Evolutionary conservation across 1,140 invertebrate genomes (phyloP), one percentile per base, ranked within the genome.

Genomic region (Saccostrea cuccullata): DNA sequence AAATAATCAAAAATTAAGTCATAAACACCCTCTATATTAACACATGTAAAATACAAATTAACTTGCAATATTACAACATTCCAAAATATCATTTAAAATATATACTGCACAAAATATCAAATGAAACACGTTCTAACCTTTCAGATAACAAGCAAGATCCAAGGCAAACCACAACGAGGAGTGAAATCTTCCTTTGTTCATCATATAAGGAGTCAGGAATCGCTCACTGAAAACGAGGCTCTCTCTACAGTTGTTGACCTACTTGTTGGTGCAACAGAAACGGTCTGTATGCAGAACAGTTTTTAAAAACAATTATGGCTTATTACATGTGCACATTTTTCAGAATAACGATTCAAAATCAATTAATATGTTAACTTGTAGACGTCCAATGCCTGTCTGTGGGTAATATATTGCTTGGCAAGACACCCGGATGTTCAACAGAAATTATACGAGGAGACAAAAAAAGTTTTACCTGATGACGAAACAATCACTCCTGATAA

Each of bases 361-460:
- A 47, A 13, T 60, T 20, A 13, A 60, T 13, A 15, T 60, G 20
- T 30, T 13, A 73, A 60, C 11, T 86, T 96, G 85, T 92, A 98
- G 98, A 98, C 97, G 1, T 96, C 98, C 0, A 98, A 97, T 93
- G 96, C 97, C 0, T 96, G 96, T 2, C 96, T 97, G 36, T 99
- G 98, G 95, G 95, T 96, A 9, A 93, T 99, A 1, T 98, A 98
- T 93, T 97, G 98, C 93, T 94, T 99, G 64, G 96, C 97, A 2
- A 96, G 94, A 23, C 97, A 98, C 96, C 96, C 95, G 20, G 97
- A 98, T 3, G 93, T 91, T 0, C 94, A 95, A 83, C 89, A 94
- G 70, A 90, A 86, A 40, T 82, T 94, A 12, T 96, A 96, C 23
- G 95, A 97, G 23, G 98, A 99, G 83, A 92, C 92, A n/a, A 87